Evolutionary conservation across 1,140 invertebrate species (phyloP).

Genomic region (Halyomorpha halys): DNA sequence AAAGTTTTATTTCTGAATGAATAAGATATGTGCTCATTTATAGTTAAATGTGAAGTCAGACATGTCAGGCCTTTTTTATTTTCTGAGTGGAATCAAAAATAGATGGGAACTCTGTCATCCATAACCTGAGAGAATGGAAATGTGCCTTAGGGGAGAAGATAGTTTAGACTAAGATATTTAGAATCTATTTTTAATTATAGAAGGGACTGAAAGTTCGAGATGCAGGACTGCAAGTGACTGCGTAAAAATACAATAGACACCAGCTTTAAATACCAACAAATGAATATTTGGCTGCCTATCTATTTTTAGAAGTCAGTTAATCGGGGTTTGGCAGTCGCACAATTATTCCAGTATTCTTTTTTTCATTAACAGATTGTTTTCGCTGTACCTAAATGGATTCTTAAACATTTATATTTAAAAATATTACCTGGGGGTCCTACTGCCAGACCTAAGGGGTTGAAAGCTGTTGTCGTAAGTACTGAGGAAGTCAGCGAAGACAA

Average conservation of each 20-base stretch:
- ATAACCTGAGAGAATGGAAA: not conserved
- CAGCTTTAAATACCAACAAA: slow-evolving; percentile 13
- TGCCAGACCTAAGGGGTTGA: slow-evolving; percentile 70
- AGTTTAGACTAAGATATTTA: slow-evolving; percentile 6
- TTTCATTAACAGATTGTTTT: not conserved
- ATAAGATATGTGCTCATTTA: no score
- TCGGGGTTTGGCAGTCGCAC: not conserved
- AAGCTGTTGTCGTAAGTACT: slow-evolving; percentile 56
- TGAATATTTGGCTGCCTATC: slow-evolving; percentile 13
- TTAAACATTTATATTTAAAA: slow-evolving; percentile 31
- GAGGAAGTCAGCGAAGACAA: slow-evolving; percentile 66
- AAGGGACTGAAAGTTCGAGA: slow-evolving; percentile 10
- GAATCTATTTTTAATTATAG: slow-evolving; percentile 15
- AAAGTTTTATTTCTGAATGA: no score
- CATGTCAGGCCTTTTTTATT: no score
- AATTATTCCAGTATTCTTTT: slow-evolving; percentile 9
- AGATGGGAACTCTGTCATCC: not conserved
- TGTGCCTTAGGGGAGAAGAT: not conserved
- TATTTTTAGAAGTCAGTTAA: slow-evolving; percentile 7
- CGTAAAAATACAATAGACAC: slow-evolving; percentile 16
- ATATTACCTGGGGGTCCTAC: slow-evolving; percentile 64
- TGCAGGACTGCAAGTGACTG: slow-evolving; percentile 2
- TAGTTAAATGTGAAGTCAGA: no score
- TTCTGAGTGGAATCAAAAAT: no score
- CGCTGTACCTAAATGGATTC: not conserved